Evolutionary conservation across 37 sponge, comb jelly and placozoan genomes (phyloP).

Genomic region (Mnemiopsis leidyi): DNA sequence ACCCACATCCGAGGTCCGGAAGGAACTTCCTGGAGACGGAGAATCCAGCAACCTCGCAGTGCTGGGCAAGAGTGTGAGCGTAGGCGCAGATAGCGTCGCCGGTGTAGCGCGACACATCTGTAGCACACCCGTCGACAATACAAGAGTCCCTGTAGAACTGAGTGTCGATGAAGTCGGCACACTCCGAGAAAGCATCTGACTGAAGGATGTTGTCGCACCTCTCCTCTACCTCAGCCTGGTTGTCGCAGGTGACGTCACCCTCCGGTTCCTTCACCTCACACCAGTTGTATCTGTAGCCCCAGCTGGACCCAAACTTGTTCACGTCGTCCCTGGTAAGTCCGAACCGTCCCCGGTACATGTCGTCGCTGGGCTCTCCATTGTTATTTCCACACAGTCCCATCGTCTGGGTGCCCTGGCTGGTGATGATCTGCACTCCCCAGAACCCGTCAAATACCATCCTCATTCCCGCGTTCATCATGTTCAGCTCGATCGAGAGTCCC

Average conservation of each 20-base stretch:
- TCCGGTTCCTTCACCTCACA: background rate
- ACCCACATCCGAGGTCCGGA: background rate
- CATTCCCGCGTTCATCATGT: background rate
- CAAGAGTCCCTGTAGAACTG: slow-evolving; percentile 29
- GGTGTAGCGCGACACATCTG: background rate
- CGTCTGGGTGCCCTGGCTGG: background rate
- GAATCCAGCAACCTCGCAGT: background rate
- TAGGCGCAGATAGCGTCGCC: background rate
- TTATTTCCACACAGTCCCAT: slow-evolving; percentile 38
- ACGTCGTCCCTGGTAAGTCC: background rate
- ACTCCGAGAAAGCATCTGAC: background rate
- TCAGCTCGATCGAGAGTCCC: background rate
- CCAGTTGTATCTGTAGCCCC: slow-evolving; percentile 17
- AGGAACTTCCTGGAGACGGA: slow-evolving; percentile 1
- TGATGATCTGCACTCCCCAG: slow-evolving; percentile 31
- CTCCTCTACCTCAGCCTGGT: background rate
- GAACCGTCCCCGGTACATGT: slow-evolving; percentile 3
- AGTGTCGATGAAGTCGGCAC: background rate
- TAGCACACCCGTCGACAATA: background rate
- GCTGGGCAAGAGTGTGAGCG: slow-evolving; percentile 9
- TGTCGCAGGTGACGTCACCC: background rate
- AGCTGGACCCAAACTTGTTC: background rate
- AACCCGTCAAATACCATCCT: slow-evolving; percentile 4
- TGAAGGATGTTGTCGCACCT: slow-evolving; percentile 4
- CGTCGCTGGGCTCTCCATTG: slow-evolving; percentile 17